Evolutionary conservation across 1,140 invertebrate species (phyloP).

Genomic region (Carcinoscorpius rotundicauda): DNA sequence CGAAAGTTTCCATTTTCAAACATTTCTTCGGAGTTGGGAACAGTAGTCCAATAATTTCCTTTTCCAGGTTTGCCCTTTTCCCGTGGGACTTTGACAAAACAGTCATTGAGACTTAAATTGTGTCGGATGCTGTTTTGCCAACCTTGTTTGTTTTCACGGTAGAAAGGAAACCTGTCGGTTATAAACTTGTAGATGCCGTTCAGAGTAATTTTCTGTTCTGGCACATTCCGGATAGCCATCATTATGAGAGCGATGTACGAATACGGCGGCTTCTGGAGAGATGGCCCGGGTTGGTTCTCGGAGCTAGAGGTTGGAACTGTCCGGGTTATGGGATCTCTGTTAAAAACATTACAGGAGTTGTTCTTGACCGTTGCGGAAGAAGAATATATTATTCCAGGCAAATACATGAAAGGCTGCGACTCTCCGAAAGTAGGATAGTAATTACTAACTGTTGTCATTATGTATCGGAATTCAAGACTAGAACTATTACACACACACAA

Average conservation of each 20-base stretch:
- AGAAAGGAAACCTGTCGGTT: conserved; percentile 45
- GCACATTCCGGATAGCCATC: conserved; percentile 44
- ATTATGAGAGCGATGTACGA: conserved; percentile 48
- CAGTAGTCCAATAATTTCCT: conserved; percentile 49
- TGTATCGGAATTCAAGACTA: too few relatives aligned
- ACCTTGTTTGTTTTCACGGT: conserved; percentile 46
- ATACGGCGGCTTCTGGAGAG: conserved; percentile 41
- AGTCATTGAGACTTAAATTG: conserved; percentile 46
- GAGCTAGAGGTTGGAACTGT: too few relatives aligned
- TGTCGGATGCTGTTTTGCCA: conserved; percentile 54
- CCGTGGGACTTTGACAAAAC: conserved; percentile 43
- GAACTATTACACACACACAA: too few relatives aligned
- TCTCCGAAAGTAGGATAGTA: too few relatives aligned
- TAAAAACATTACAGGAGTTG: too few relatives aligned
- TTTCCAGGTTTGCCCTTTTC: conserved; percentile 45
- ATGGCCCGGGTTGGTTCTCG: too few relatives aligned
- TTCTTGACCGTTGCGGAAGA: too few relatives aligned
- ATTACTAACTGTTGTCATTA: too few relatives aligned
- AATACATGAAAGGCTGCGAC: too few relatives aligned
- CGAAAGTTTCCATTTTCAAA: conserved; percentile 51
- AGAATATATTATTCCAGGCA: too few relatives aligned
- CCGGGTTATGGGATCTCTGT: too few relatives aligned
- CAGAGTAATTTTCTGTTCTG: conserved; percentile 39
- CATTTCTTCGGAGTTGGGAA: conserved; percentile 45
- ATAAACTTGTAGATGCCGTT: conserved; percentile 43